Base-by-base conservation (phyloP, 2,113 vertebrate species). In the Rhadina sibilatrix region DNA sequence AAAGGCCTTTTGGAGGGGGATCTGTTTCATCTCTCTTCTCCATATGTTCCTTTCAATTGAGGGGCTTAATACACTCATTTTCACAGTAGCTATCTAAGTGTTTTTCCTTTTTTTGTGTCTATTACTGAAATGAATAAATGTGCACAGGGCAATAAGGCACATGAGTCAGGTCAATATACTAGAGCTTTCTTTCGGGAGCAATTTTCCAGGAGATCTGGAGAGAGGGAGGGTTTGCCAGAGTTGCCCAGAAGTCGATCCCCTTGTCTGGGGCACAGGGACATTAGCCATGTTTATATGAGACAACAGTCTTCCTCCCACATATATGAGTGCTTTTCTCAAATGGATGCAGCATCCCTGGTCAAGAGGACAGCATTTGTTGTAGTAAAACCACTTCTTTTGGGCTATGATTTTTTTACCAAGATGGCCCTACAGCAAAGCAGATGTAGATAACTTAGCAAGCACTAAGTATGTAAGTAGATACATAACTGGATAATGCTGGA, bases 21-120 rank as follows among this genome's bases (percentile, higher is more conserved):
- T 90, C 86, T 49, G 83, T 95, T 96, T 97, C 83, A 81, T 87
- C 83, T 86, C 71, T 85, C 82, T 92, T 92, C 93, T 83, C 93
- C 89, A 88, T 90, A 86, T 91, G 89, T 56, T 94, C 90, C 87
- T 95, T 90, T 92, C 91, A 86, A 46, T 24, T 92, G 84, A 93
- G 23, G 47, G 79, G 61, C 40, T 92, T 94, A 94, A 91, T 80
- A 87, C 46, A 82, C 64, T 91, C 49, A 90, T 96, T 96, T 95
- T 95, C 94, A 90, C 89, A 95, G 94, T 90, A 87, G 82, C 90
- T 75, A 79, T 63, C 60, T 79, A 61, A 87, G 69, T 89, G 88
- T 15, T 95, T 83, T 83, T 88, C 60, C 35, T 90, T 75, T 95
- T 95, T 65, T 54, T 59, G 68, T 2, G 0, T 50, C 82, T 83